phyloP scores from a whole-genome alignment of 92 coral and sea anemone genomes.

The Umimayanthus chanpuru region DNA sequence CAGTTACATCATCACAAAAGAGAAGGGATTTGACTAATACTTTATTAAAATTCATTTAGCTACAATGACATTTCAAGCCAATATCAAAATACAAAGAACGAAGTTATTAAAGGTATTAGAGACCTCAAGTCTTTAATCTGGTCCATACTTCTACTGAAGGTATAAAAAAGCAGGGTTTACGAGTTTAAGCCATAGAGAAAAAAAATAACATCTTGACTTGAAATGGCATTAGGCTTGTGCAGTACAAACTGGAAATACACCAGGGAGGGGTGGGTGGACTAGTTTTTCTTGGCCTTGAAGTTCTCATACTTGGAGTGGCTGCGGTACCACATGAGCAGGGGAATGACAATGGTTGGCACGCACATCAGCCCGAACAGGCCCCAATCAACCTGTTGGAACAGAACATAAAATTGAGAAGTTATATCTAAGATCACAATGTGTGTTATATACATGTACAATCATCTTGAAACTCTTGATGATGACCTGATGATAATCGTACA shows the following conservation, averaged over 20 bases:
- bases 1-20: not conserved
- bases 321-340: conserved; percentile 91
- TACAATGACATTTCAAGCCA: conserved; percentile 26
- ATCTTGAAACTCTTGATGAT: no score
- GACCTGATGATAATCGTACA: no score
- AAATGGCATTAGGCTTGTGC: conserved; percentile 27
- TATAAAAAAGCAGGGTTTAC: not conserved
- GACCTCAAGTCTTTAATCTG: not conserved
- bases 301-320: conserved; percentile 95
- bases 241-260: conserved; percentile 10
- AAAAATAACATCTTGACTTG: conserved; percentile 5
- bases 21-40: not conserved
- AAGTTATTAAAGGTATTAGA: not conserved
- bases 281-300: conserved; percentile 88
- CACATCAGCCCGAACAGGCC: conserved; percentile 96
- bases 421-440: no score
- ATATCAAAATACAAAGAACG: not conserved
- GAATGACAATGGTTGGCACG: conserved; percentile 86
- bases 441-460: no score
- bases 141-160: not conserved
- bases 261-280: conserved; percentile 19
- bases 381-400: conserved; percentile 84
- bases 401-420: not conserved
- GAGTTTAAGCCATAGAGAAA: not conserved
- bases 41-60: conserved; percentile 40